These are phyloP conservation scores for Cryptus viduatorius DNA, from an alignment of 2,888 invertebrate species.

Conservation along the genomic window DNA sequence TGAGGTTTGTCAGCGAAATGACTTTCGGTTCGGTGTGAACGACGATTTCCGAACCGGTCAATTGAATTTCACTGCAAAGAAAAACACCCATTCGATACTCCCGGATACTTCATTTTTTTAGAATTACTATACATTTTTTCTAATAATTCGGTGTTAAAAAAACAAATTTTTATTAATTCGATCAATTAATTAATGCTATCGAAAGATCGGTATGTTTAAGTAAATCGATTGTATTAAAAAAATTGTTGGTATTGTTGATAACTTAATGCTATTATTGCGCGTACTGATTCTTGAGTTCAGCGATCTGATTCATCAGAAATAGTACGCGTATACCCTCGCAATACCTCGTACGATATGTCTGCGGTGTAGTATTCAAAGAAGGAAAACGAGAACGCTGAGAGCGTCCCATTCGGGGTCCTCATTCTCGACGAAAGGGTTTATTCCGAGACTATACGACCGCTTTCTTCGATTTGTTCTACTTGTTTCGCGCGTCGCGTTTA, in stretches of 20 bases:
- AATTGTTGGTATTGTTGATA: neutral
- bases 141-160: neutral
- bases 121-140: neutral
- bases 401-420: neutral
- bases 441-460: slow-evolving; percentile 6
- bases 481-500: slow-evolving; percentile 1
- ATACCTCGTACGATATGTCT: neutral
- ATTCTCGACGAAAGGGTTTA: slow-evolving; percentile 22
- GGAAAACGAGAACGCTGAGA: slow-evolving; percentile 8
- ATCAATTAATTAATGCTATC: no score
- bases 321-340: neutral
- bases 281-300: neutral
- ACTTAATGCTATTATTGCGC: neutral
- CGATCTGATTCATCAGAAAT: neutral
- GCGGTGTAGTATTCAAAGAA: neutral
- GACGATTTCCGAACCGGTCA: slow-evolving; percentile 79
- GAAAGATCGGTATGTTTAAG: no score
- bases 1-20: slow-evolving; percentile 78
- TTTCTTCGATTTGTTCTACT: slow-evolving; percentile 24
- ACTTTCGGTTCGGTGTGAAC: slow-evolving; percentile 75
- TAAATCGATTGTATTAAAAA: no score
- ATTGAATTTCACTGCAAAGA: slow-evolving; percentile 74
- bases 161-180: no score
- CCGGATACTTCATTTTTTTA: neutral
- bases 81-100: neutral